A percentile compares a stretch with the other conserved stretches of the same genome.
phyloP scores from a whole-genome alignment of 2,797 vertebrate genomes.

The Sebastes itinus region DNA sequence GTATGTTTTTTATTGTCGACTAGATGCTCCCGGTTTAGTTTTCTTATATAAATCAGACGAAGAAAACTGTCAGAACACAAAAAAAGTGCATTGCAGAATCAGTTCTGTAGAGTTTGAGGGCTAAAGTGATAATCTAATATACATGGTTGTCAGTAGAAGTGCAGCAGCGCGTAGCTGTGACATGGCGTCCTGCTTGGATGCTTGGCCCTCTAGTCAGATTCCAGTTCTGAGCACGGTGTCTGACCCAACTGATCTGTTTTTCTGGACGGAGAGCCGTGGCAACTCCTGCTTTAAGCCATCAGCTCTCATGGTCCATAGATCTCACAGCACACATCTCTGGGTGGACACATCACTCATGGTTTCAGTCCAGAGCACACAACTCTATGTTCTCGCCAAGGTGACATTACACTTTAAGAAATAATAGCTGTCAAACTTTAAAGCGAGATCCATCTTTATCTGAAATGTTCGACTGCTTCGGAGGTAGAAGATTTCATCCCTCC shows the following conservation, averaged over 20 bases:
- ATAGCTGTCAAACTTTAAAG: not conserved
- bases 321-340: not conserved
- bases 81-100: not conserved
- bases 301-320: constrained; percentile 26
- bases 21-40: not conserved
- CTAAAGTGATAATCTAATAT: constrained; percentile 25
- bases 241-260: constrained; percentile 10
- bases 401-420: not conserved
- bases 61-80: not conserved
- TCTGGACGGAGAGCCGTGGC: constrained; percentile 7
- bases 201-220: not conserved
- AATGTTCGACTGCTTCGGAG: not conserved
- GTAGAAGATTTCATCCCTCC: not conserved
- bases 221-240: not conserved
- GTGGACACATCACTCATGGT: constrained; percentile 3
- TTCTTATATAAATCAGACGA: constrained; percentile 10
- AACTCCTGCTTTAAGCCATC: constrained; percentile 10
- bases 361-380: constrained; percentile 2
- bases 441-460: constrained; percentile 15
- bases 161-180: constrained; percentile 18
- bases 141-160: constrained; percentile 6
- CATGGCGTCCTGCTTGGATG: constrained; percentile 22
- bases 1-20: constrained; percentile 25
- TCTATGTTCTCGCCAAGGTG: constrained; percentile 14
- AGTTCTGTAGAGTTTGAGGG: constrained; percentile 4